Base-by-base conservation (phyloP, 1,140 invertebrate genomes). In the Theocolax elegans region DNA sequence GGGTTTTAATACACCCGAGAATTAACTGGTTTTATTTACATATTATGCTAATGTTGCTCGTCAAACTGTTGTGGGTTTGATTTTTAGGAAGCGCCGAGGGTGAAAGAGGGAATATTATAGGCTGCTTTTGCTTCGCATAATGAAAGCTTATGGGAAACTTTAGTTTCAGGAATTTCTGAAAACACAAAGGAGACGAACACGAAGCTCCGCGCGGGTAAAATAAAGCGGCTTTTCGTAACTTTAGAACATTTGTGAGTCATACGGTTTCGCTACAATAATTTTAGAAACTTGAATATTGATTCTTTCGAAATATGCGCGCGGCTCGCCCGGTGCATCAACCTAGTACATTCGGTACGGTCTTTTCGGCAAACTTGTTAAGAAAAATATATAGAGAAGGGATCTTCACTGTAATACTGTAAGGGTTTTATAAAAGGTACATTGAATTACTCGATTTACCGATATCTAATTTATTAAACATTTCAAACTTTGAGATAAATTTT, bases 21-120 rank as follows among this genome's bases (percentile, higher is more conserved):
- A 69, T 69, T 46, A 63, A 56, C 67, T 63, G 67, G 59, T 63
- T 65, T 64, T 59, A 71, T 65, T 71, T 56, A 64, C 68, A 65
- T 71, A 65, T 71, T 58, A 71, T 59, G 60, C 51, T 49, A 56
- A 69, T 56, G 40, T 12, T 21, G 35, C 44, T 69, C 48, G 40
- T 54, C 58, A 69, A 63, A 69, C 58, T 56, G 27, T 42, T 54
- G 46, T 19, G 35, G 23, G 19, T 56, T 69, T 21, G 58, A 54
- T 56, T 60, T 63, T 69, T 54, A 15, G 31, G 3, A 3, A 51
- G 10, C 1, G n/a, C 6, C 3, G 4, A 8, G 3, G 15, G 42
- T 6, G 31, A 35, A 6, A 35, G 31, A 42, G 17, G 10, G 21
- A 49, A 25, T 42, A 56, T 59, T 59, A 59, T 40, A 40, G 29